Conservation (phyloP, 2,888 invertebrate species). For the Hemaris fuciformis region DNA sequence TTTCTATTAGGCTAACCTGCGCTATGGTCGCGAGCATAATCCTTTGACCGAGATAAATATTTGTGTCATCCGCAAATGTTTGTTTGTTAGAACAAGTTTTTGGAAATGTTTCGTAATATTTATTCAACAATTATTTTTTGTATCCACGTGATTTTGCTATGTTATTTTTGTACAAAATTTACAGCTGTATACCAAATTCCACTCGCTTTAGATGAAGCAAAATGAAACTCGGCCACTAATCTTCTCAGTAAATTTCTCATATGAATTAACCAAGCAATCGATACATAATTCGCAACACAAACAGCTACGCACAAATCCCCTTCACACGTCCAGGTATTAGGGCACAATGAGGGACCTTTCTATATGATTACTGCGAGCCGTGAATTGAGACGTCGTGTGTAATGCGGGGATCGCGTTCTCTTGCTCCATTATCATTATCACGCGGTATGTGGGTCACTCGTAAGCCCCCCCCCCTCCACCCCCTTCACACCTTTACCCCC, state of each 20-base stretch:
- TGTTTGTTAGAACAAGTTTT: too few species aligned
- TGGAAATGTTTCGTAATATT: too few species aligned
- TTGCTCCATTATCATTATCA: constrained; percentile 23
- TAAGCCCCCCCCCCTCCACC: neutral
- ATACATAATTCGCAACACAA: neutral
- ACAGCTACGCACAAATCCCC: neutral
- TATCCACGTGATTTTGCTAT: too few species aligned
- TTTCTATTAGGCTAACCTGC: too few species aligned
- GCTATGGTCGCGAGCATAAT: too few species aligned
- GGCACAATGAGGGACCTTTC: neutral
- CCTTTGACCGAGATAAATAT: too few species aligned
- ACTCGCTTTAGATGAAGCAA: too few species aligned
- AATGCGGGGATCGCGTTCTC: constrained; percentile 29
- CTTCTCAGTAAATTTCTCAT: neutral
- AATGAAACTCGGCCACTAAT: too few species aligned
- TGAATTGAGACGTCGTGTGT: constrained; percentile 14
- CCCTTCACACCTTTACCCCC: neutral
- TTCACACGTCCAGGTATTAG: neutral
- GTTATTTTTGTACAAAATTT: too few species aligned
- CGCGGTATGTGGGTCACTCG: constrained; percentile 17
- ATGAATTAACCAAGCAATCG: neutral
- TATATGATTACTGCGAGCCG: constrained; percentile 4
- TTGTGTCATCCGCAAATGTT: too few species aligned
- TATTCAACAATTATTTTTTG: too few species aligned
- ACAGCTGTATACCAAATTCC: too few species aligned